These are phyloP conservation scores for Neomorphus geoffroyi DNA, from an alignment of 2,797 vertebrate genomes.

Conservation along the genomic window DNA sequence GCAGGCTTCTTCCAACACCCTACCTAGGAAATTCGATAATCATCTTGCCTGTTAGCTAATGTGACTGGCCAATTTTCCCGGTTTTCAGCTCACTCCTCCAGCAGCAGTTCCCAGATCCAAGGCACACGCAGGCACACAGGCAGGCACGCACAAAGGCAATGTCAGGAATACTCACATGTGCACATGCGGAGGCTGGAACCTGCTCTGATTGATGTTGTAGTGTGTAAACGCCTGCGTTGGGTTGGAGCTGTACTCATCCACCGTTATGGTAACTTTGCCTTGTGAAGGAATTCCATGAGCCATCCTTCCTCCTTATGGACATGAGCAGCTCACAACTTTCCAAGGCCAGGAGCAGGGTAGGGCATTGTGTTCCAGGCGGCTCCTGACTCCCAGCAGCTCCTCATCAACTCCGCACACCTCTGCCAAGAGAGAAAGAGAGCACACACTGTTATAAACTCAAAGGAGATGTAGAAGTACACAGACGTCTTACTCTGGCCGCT, in stretches of 20 bases:
- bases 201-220: conserved; percentile 99
- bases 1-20: not conserved
- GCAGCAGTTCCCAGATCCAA: accelerated
- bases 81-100: not conserved
- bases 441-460: not conserved
- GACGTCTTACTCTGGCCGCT: not conserved
- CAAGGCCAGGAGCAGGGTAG: conserved; percentile 77
- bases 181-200: conserved; percentile 95
- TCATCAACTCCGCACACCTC: conserved; percentile 71
- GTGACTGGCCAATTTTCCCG: accelerated
- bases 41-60: not conserved
- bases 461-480: not conserved
- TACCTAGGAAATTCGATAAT: accelerated
- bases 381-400: conserved; percentile 61
- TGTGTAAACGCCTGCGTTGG: conserved; percentile 97
- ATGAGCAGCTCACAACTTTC: conserved; percentile 91
- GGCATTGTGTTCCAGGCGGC: conserved; percentile 82
- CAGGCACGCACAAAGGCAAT: accelerated
- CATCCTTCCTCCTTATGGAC: conserved; percentile 93
- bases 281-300: conserved; percentile 94
- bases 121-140: not conserved
- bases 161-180: conserved; percentile 88
- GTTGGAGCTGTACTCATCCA: conserved; percentile 99
- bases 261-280: conserved; percentile 94
- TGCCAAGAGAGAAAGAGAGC: conserved; percentile 29